Evolutionary conservation across 2,113 vertebrate genomes (phyloP).

Genomic region (Corapipo altera): DNA sequence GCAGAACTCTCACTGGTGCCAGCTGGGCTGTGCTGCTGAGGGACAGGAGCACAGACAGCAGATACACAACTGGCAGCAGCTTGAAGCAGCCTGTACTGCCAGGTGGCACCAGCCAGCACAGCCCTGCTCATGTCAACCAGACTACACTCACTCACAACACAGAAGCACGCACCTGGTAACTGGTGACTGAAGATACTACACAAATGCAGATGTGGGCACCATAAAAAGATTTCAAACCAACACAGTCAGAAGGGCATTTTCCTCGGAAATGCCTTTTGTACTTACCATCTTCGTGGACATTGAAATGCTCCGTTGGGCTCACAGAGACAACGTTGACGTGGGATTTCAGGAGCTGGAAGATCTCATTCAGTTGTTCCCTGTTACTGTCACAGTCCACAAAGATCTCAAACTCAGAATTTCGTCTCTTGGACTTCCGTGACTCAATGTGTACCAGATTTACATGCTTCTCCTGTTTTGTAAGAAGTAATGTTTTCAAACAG

Average conservation of each 20-base stretch:
- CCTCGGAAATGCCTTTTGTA: neutral
- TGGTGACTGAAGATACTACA: neutral
- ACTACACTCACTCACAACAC: neutral
- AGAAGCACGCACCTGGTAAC: neutral
- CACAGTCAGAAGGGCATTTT: neutral
- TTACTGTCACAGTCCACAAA: constrained; percentile 95
- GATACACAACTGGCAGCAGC: neutral
- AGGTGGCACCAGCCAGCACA: neutral
- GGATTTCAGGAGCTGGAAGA: constrained; percentile 89
- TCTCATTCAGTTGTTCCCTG: constrained; percentile 90
- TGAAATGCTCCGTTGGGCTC: constrained; percentile 81
- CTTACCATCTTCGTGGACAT: constrained; percentile 79
- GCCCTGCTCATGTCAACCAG: neutral
- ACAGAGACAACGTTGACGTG: constrained; percentile 86
- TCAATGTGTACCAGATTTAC: constrained; percentile 95
- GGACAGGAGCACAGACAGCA: neutral
- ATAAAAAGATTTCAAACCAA: neutral
- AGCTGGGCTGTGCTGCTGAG: neutral
- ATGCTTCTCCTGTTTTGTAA: constrained; percentile 86
- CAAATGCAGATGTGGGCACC: neutral
- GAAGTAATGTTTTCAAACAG: neutral
- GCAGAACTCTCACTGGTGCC: neutral
- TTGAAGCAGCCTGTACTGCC: neutral
- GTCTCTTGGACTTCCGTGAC: constrained; percentile 91
- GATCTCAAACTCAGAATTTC: constrained; percentile 96